phyloP scores from a whole-genome alignment of 2,113 vertebrate species.

The Oreochromis spilurus region DNA sequence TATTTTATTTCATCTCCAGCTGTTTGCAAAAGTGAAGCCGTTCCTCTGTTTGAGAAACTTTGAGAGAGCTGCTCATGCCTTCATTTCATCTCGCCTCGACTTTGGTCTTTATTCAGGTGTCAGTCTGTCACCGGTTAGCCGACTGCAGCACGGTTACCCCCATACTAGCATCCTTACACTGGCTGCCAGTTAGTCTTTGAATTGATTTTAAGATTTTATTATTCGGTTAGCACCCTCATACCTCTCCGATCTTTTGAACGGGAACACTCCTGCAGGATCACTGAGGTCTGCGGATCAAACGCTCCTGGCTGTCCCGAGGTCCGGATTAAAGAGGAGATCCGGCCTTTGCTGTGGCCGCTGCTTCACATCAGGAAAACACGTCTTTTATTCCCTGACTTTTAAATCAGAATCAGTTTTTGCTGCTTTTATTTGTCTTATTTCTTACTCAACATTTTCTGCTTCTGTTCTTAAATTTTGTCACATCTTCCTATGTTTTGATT shows the following conservation, averaged over 20 bases:
- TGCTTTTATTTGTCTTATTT: not conserved
- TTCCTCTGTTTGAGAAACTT: not conserved
- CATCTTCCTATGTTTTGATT: not conserved
- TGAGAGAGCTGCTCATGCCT: not conserved
- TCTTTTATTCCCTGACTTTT: not conserved
- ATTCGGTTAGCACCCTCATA: not conserved
- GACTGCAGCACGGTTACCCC: not conserved
- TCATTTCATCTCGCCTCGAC: not conserved
- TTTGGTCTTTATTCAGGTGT: not conserved
- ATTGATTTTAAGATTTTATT: not conserved
- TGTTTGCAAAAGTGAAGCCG: not conserved
- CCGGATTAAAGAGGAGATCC: not conserved
- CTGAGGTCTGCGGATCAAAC: fast-evolving
- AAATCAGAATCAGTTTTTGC: not conserved
- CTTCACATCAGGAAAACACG: not conserved
- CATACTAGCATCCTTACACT: not conserved
- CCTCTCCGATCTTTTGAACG: not conserved
- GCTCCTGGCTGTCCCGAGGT: not conserved
- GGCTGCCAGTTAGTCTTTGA: not conserved
- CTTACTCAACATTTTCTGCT: not conserved
- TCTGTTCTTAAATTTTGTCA: not conserved
- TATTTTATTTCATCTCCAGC: not conserved
- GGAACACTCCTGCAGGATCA: not conserved
- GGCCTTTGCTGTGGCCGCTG: fast-evolving
- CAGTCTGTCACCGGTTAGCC: not conserved